Conservation (phyloP, 2,888 invertebrate species). For the Tipula unca region DNA sequence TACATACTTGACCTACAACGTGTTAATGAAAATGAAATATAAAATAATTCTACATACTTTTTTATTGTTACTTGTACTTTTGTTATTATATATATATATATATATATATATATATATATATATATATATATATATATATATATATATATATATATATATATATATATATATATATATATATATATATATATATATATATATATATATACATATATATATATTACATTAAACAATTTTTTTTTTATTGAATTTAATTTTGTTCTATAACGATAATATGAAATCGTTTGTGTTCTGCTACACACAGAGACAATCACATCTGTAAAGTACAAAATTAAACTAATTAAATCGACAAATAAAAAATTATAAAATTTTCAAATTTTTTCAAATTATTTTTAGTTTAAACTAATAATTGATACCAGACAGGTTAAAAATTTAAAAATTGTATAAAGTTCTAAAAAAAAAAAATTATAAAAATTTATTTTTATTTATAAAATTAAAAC, state of each 20-base stretch:
- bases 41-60: not conserved
- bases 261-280: not conserved
- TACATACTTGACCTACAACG: not conserved
- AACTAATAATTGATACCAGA: not conserved
- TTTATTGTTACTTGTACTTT: not conserved
- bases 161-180: no score
- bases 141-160: no score
- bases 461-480: not conserved
- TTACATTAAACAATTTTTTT: not conserved
- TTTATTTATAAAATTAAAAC: not conserved
- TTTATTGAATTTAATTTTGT: not conserved
- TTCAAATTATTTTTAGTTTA: not conserved
- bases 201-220: no score
- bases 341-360: not conserved
- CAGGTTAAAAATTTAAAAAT: not conserved
- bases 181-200: no score
- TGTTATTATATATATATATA: no score
- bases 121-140: no score
- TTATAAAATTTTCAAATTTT: not conserved
- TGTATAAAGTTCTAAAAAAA: not conserved
- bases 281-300: not conserved
- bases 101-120: no score
- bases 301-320: not conserved
- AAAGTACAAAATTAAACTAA: not conserved
- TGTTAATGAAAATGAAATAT: not conserved